Base-by-base conservation (phyloP, 2,113 vertebrate species). In the Halcyon malimbica region DNA sequence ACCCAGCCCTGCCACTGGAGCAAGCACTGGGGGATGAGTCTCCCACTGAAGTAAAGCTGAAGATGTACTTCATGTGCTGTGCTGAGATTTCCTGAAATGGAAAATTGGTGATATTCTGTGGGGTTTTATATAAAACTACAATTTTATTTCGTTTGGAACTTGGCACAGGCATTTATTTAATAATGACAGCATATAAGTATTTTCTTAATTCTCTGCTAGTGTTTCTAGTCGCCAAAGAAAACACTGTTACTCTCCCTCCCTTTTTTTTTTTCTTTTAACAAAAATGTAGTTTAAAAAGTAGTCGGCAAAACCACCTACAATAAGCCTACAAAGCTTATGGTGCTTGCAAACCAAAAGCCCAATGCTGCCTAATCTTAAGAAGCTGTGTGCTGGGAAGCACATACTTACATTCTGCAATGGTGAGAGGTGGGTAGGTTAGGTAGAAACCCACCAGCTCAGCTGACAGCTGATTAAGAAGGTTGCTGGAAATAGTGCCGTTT, bases 391-490 rank as follows among this genome's bases (percentile, higher is more conserved):
- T 56, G 42, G 10, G 69, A 25, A 14, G 39, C 2, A 8, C 10
- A 6, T 96, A 99, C 99, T 99, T 98, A 99, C 99, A 99, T 97
- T 99, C 99, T 21, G 99, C 99, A 39, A 99, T 99, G 95, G 99
- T 98, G 94, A 99, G 98, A 11, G 99, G 99, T 0, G 99, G 99
- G 97, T 99, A 99, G 97, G 99, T 99, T 90, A 99, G 99, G 98
- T 99, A 99, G 98, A 99, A 99, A 83, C 99, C 99, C 94, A 99
- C 99, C 95, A 99, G 97, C 97, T 99, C 99, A n/a, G 99, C 99
- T 3, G 99, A 99, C 94, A 99, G 98, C 96, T 99, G 99, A 97
- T 99, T 98, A 73, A 99, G 99, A 64, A 99, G 98, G 97, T 98
- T 99, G 98, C 99, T 99, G 97, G 99, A 98, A 62, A 97, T 93